Percentiles rank a stretch among this genome's conserved stretches.
These are phyloP conservation scores for Himalopsyche kuldschensis DNA, from an alignment of 2,888 invertebrate species.

Conservation along the genomic window DNA sequence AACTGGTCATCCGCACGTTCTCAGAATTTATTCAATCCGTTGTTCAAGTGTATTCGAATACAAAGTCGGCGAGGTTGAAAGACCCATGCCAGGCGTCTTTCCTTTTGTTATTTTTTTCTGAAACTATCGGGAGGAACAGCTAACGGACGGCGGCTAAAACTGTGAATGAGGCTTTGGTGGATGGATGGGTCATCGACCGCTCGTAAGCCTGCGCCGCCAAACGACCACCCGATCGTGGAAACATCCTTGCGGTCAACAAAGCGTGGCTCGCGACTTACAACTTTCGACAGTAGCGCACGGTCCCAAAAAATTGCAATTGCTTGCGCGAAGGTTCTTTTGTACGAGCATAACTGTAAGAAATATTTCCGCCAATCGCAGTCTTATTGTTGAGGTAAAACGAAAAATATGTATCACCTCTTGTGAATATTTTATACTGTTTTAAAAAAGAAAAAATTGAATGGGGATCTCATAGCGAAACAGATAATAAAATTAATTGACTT, in stretches of 20 bases:
- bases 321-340: no score
- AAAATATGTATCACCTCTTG: no score
- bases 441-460: no score
- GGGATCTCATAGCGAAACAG: no score
- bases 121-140: background rate
- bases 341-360: no score
- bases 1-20: background rate
- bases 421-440: no score
- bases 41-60: background rate
- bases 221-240: slow-evolving; percentile 1
- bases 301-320: background rate
- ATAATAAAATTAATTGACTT: no score
- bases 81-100: background rate
- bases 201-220: background rate
- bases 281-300: background rate
- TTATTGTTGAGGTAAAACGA: no score
- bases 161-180: background rate
- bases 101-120: background rate
- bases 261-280: background rate
- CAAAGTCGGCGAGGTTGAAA: background rate
- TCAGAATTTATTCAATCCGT: no score
- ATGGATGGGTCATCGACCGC: background rate
- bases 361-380: no score
- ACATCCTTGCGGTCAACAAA: background rate
- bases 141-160: background rate